Evolutionary conservation across 2,888 invertebrate species (phyloP), one percentile per base, ranked within the genome.

Genomic region (Sesia bembeciformis): DNA sequence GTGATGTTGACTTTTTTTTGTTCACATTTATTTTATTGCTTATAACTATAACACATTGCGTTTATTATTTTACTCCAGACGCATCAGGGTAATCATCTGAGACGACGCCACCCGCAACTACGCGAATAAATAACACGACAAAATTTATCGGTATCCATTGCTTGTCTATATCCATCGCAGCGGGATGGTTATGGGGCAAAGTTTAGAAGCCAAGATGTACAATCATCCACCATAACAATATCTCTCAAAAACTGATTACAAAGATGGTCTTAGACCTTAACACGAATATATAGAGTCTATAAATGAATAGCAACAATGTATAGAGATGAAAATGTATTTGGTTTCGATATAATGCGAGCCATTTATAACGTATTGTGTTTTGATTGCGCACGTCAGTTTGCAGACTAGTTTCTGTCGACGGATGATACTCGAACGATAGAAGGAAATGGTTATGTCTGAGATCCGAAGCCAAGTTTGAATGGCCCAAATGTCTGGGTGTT

Each of bases 321-420:
- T 54, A 40, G 8, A 54, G 55, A 41, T 56, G 58, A 53, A 60
- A 43, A 53, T 49, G 57, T 64, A 64, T 56, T 56, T 64, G 62
- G 72, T 58, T 55, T 54, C 60, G 63, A 59, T 64, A 67, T 83
- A 84, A 84, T 82, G 82, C 72, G 69, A 64, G 74, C 78, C 72
- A 87, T 89, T 82, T 81, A 86, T 87, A 86, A 85, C 78, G 84
- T 85, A 88, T 89, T 89, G 88, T 89, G 78, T 81, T 87, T 85
- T 87, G 88, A 89, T 88, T 82, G 83, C 71, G 68, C 65, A 76
- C 73, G 83, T 84, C 79, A 78, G 73, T 74, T 71, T 63, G 75
- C 74, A 74, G 78, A 70, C 67, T 81, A 79, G 84, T 80, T 78
- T 70, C 68, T 64, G 74, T 65, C 66, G 70, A 81, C 74, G 76